Base-by-base conservation (phyloP, 2,888 invertebrate genomes). In the Serrognathus titanus region DNA sequence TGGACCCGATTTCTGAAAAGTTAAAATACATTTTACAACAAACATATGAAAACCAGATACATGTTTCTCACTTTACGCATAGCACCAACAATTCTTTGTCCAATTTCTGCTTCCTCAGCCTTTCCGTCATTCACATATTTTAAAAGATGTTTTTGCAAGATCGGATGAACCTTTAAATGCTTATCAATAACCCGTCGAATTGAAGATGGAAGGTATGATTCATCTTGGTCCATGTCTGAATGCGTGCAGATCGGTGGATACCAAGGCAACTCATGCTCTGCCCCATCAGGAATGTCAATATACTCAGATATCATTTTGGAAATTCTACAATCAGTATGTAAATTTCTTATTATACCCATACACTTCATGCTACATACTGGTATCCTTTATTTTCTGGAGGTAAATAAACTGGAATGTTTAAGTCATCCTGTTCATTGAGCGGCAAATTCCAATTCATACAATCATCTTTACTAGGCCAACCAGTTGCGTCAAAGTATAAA, bases 381-480 rank as follows among this genome's bases (percentile, higher is more conserved):
- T 85, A 85, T 54, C 90, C 91, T 72, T 90, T 90, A 73, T 90
- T 89, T 74, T 90, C 89, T 53, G 89, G 87, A 0, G 89, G 85
- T 67, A 91, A 75, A 76, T 88, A 89, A 11, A 87, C 81, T 10
- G 87, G 86, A 51, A 87, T 82, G 62, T 88, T 77, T 61, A 82
- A 74, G 68, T 83, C 78, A 55, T 82, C 71, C 49, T 76, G 75
- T 6, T 78, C 75, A 1, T 79, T 78, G 51, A 81, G 73, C 11
- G 71, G 71, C 1, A 78, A 67, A 12, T 78, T 72, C 63, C 75
- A 73, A 20, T 75, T 76, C 38, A 75, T 71, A 65, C 85, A 85
- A 58, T 82, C 77, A 43, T 74, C 75, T 60, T 75, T 76, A 0
- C 79, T 75, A 0, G 84, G 85, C 84, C 85, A 85, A 1, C 81